Percentiles rank a stretch among this genome's conserved stretches.
These are phyloP conservation scores for Himalopsyche tibetana DNA, from an alignment of 2,888 invertebrate genomes.

Conservation along the genomic window DNA sequence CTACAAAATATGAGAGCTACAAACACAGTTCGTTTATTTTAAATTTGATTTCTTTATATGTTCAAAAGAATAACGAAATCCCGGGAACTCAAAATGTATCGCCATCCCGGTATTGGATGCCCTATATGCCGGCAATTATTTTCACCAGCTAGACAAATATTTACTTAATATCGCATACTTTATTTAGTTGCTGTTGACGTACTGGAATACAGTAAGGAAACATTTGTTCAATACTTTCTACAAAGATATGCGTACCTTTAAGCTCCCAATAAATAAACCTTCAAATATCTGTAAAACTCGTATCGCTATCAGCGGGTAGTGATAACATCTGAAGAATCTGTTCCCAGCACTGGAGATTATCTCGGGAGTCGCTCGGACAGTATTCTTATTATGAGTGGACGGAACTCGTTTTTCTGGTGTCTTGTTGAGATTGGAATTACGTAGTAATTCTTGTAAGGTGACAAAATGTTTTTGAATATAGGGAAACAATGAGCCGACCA, in stretches of 20 bases:
- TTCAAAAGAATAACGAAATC: no score
- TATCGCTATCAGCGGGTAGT: constrained; percentile 32
- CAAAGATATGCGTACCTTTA: constrained; percentile 32
- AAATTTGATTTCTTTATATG: no score
- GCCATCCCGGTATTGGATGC: no score
- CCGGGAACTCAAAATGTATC: no score
- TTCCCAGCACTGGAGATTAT: constrained; percentile 53
- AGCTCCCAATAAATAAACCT: constrained; percentile 42
- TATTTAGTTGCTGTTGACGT: no score
- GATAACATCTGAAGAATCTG: constrained; percentile 33
- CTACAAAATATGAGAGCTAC: no score
- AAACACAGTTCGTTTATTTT: no score
- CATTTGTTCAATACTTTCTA: constrained; percentile 18
- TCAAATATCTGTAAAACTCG: constrained; percentile 41
- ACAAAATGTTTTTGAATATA: constrained; percentile 2
- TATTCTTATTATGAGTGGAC: constrained; percentile 59
- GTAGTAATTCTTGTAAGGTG: constrained; percentile 48
- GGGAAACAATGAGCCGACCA: neutral
- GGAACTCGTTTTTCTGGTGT: constrained; percentile 59
- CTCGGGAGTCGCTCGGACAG: constrained; percentile 53
- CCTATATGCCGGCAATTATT: no score
- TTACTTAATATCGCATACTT: no score
- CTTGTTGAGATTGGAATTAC: constrained; percentile 61
- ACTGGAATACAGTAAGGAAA: neutral
- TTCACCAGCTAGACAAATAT: no score